Evolutionary conservation across 1,140 invertebrate species (phyloP).

Genomic region (Ceratosolen fusciceps): DNA sequence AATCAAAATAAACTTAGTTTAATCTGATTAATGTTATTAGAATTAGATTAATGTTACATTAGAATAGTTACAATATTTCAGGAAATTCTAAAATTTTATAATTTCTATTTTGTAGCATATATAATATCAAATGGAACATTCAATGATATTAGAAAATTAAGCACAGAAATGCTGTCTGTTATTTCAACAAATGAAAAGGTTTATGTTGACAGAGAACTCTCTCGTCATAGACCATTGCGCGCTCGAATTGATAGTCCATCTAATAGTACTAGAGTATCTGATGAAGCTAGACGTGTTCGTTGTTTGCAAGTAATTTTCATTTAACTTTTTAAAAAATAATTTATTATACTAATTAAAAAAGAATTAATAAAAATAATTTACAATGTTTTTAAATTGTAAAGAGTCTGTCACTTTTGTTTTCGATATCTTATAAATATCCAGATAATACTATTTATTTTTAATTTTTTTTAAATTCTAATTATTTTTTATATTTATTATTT

Average conservation of each 20-base stretch:
- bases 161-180: slow-evolving; percentile 65
- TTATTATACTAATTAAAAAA: too few species aligned
- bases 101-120: slow-evolving; percentile 53
- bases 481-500: too few species aligned
- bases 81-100: background rate
- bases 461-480: too few species aligned
- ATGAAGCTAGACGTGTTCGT: slow-evolving; percentile 65
- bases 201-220: slow-evolving; percentile 59
- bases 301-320: slow-evolving; percentile 62
- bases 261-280: slow-evolving; percentile 61
- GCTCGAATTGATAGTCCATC: slow-evolving; percentile 52
- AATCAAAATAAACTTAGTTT: too few species aligned
- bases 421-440: too few species aligned
- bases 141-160: slow-evolving; percentile 55
- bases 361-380: too few species aligned
- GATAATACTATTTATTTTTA: too few species aligned
- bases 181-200: slow-evolving; percentile 58
- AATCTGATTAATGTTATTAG: too few species aligned
- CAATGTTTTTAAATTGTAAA: too few species aligned
- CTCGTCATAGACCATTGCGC: slow-evolving; percentile 59
- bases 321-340: background rate
- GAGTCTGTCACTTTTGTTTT: too few species aligned
- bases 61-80: too few species aligned
- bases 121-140: slow-evolving; percentile 58
- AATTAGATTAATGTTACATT: too few species aligned